phyloP scores from a whole-genome alignment of 1,140 invertebrate species.

The Lasaia peninsularis region DNA sequence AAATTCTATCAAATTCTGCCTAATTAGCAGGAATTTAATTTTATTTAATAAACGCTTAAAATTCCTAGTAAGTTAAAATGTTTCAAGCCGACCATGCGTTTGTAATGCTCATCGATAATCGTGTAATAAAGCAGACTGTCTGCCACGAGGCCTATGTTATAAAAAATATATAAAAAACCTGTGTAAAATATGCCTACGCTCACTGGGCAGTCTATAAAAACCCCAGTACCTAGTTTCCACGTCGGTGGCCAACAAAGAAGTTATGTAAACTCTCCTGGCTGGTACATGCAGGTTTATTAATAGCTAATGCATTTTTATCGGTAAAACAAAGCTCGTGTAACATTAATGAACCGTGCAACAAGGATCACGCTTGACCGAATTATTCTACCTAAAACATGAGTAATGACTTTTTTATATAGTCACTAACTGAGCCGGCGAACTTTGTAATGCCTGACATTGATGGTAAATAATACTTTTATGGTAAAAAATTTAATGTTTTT shows the following conservation, averaged over 20 bases:
- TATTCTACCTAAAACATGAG: not conserved
- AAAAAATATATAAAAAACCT: not conserved
- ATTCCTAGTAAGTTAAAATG: no score
- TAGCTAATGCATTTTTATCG: slow-evolving; percentile 11
- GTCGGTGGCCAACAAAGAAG: not conserved
- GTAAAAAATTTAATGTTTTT: no score
- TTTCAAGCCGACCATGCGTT: no score
- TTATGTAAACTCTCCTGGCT: not conserved
- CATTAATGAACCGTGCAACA: not conserved
- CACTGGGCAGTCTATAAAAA: not conserved
- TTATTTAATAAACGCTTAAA: no score
- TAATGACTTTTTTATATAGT: no score
- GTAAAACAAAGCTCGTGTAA: slow-evolving; percentile 2
- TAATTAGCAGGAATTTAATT: not conserved
- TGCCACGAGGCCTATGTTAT: not conserved
- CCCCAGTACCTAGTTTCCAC: not conserved
- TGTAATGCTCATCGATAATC: no score
- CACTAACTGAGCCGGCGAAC: no score
- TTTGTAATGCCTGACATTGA: no score
- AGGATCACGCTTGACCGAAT: slow-evolving; percentile 23
- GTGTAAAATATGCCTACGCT: not conserved
- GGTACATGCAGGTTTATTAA: slow-evolving; percentile 7
- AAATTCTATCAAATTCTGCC: not conserved
- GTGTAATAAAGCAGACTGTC: no score
- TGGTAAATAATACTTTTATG: no score